Base-by-base conservation (phyloP, 2,888 invertebrate genomes). In the Drosophila birchii region DNA sequence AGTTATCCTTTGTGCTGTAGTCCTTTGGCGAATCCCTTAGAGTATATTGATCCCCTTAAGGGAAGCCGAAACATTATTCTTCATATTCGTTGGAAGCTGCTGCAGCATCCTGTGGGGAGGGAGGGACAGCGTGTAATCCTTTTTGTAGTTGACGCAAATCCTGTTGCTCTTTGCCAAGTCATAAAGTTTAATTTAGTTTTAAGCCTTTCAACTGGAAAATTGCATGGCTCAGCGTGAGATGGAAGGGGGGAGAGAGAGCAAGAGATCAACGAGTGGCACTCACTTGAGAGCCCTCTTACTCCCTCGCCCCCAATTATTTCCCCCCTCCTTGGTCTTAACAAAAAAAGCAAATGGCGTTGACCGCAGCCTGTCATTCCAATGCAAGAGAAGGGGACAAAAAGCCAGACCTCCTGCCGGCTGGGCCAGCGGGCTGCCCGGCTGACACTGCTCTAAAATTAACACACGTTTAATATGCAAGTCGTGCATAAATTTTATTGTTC, bases 191-290 rank as follows among this genome's bases (percentile, higher is more conserved):
- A 86, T 86, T 86, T 89, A 81, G 89, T 89, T 89, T 89, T 86
- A 86, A 86, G 89, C 88, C 87, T 87, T 89, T 89, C 78, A 89
- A 85, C 86, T 85, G 86, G 88, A 88, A 86, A 86, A 89, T 86
- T 89, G 86, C 89, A 67, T 71, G 73, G 34, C 57, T 26, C 56
- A 36, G 36, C 41, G 26, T 47, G 71, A 43, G 45, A 14, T 14
- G 44, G 18, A 38, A 58, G 45, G 53, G 14, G 14, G 8, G 16
- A 5, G 5, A 9, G 44, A 14, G 56, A 16, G 41, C 16, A 41
- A 36, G 60, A 47, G 53, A 47, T 59, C 60, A 47, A 43, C 54
- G 57, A 75, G 53, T 58, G 54, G 39, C 59, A 59, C 47, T 54
- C 71, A 66, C 53, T 53, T 44, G 60, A 18, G 43, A 61, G 60